Evolutionary conservation across 2,888 invertebrate genomes (phyloP).

Genomic region (Athalia rosae): DNA sequence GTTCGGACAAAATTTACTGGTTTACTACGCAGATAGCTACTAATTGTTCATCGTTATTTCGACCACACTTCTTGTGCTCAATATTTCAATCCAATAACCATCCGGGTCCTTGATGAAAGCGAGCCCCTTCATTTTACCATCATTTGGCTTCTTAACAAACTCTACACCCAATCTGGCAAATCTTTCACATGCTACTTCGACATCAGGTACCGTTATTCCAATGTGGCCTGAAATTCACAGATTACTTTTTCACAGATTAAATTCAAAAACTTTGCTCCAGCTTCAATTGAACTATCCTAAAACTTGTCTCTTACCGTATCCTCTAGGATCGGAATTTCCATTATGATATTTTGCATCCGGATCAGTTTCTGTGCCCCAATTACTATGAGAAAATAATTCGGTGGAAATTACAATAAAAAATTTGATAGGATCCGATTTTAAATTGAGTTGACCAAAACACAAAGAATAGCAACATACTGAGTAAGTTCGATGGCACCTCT

Average conservation of each 20-base stretch:
- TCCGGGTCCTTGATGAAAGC: slow-evolving; percentile 98
- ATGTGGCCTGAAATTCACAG: slow-evolving; percentile 82
- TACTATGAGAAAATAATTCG: slow-evolving; percentile 76
- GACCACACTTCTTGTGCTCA: slow-evolving; percentile 74
- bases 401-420: background rate
- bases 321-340: slow-evolving; percentile 92
- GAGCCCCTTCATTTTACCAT: slow-evolving; percentile 94
- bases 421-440: background rate
- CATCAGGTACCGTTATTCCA: slow-evolving; percentile 92
- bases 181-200: slow-evolving; percentile 89
- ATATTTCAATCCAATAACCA: slow-evolving; percentile 97
- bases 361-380: slow-evolving; percentile 96
- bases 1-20: slow-evolving; percentile 14
- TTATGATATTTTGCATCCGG: slow-evolving; percentile 87
- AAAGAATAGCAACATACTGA: slow-evolving; percentile 80
- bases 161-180: slow-evolving; percentile 91
- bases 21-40: background rate
- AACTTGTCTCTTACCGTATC: slow-evolving; percentile 80
- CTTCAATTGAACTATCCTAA: slow-evolving; percentile 12
- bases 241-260: slow-evolving; percentile 7
- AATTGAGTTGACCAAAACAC: background rate
- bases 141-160: slow-evolving; percentile 92
- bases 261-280: slow-evolving; percentile 15
- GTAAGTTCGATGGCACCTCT: slow-evolving; percentile 94
- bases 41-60: slow-evolving; percentile 55